Base-by-base conservation (phyloP, 2,888 invertebrate genomes). In the Abrostola tripartita region DNA sequence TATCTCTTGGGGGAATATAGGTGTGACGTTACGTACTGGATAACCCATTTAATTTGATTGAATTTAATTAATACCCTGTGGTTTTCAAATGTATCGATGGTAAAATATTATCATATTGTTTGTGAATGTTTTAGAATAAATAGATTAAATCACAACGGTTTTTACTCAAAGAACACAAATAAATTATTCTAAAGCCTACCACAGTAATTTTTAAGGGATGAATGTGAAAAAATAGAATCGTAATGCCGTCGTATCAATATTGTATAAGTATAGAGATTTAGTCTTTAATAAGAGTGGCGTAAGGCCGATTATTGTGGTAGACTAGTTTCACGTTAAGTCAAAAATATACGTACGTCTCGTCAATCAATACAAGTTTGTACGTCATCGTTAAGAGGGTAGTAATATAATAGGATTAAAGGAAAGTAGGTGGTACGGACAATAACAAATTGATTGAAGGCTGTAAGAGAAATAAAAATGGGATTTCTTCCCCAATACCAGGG, bases 361-460 rank as follows among this genome's bases (percentile, higher is more conserved):
- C 24, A 24, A 47, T 47, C 24, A 47, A 5, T 53, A 24, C 40
- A 57, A 7, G 49, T 50, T 42, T 37, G 49, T 57, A 36, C 11
- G 42, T 36, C 14, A 35, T 9, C 40, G 7, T 47, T 52, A 71
- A 63, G 78, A 74, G 82, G 83, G 77, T 69, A 73, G 73, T 52
- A 63, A 68, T 47, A 69, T 14, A 51, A 66, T 75, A 81, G 80
- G 64, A 58, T 67, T 74, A 72, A 68, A 63, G 68, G 71, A 65
- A 69, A 35, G 69, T 80, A 85, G 84, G 82, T 88, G 85, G 91
- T 87, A 87, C 76, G 92, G 93, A 93, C 93, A 93, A 93, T 93
- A 93, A 93, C 87, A 83, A 84, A 82, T 79, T 83, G 89, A 90
- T 85, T 74, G 90, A 92, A 93, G 93, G 93, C 93, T 94, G 93